Base-by-base conservation (phyloP, 2,113 vertebrate species). In the Scopus umbretta region DNA sequence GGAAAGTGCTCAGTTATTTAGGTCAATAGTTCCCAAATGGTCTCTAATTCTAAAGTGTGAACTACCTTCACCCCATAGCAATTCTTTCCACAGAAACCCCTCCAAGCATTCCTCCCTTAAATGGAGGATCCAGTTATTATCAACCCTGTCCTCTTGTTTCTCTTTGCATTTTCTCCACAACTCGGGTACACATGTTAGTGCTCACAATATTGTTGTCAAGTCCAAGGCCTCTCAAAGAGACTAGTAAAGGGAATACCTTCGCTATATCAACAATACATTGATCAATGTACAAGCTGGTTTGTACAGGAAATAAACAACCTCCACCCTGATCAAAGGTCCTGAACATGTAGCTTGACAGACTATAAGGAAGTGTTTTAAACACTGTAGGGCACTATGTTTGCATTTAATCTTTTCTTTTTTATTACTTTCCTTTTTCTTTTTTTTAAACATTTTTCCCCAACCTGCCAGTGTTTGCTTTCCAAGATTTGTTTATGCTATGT, bases 331-430 rank as follows among this genome's bases (percentile, higher is more conserved):
- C 92, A 97, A 97, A 96, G 93, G 93, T 96, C 93, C 71, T 90
- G 71, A 91, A 95, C 94, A 96, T 92, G 71, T 89, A 94, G 91
- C 84, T 90, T 96, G 96, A 96, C 93, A 94, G 89, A 90, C 90
- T 92, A 70, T 94, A 96, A 95, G 87, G 89, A 96, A 96, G 84
- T 94, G 92, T 94, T 97, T 92, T 96, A 97, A 97, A 97, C 95
- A 96, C 74, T 83, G 53, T 84, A 83, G 81, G 89, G 93, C 91
- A 96, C 78, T 80, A 42, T 91, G 94, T 96, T 96, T 95, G 87
- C 90, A 96, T 94, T 96, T 94, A 95, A 85, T 90, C 71, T 90
- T 94, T 94, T 96, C 50, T 85, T 94, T 97, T 89, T 95, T 93
- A 90, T 94, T 96, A 90, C 92, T 93, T 95, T 66, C 12, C 27